phyloP scores from a whole-genome alignment of 2,888 invertebrate genomes.

The Leptarthrus brevirostris region DNA sequence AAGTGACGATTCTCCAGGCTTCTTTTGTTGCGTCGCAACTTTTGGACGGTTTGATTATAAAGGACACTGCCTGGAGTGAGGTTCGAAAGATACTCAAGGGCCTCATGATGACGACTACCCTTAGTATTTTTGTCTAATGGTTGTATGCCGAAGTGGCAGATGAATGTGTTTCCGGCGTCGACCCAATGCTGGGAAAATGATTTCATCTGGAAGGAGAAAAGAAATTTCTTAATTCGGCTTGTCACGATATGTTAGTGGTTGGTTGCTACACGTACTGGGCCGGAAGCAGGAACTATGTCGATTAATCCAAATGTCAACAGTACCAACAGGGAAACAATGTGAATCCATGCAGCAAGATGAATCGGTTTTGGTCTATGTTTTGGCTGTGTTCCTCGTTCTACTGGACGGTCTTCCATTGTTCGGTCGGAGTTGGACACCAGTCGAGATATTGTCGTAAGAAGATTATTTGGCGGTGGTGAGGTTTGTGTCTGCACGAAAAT shows the following conservation, averaged over 20 bases:
- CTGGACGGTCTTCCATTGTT: slow-evolving; percentile 52
- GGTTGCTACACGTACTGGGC: slow-evolving; percentile 70
- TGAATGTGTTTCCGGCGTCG: slow-evolving; percentile 62
- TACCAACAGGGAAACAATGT: slow-evolving; percentile 66
- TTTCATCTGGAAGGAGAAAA: slow-evolving; percentile 57
- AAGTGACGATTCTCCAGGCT: slow-evolving; percentile 50
- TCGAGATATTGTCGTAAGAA: slow-evolving; percentile 69
- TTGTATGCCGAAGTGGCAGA: slow-evolving; percentile 63
- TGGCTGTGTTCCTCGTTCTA: slow-evolving; percentile 50
- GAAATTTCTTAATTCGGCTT: background rate
- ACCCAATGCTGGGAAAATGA: slow-evolving; percentile 62
- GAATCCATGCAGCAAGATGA: slow-evolving; percentile 68
- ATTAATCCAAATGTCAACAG: slow-evolving; percentile 68
- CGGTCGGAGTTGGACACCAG: slow-evolving; percentile 66
- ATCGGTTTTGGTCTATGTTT: slow-evolving; percentile 61
- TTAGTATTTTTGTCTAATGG: slow-evolving; percentile 51
- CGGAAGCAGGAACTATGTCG: slow-evolving; percentile 69
- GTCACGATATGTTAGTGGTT: background rate
- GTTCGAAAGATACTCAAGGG: slow-evolving; percentile 57
- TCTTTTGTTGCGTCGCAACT: slow-evolving; percentile 54
- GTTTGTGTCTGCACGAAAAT: slow-evolving; percentile 47
- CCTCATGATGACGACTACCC: slow-evolving; percentile 51
- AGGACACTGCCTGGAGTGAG: slow-evolving; percentile 56
- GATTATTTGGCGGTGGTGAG: slow-evolving; percentile 59
- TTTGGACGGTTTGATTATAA: slow-evolving; percentile 57